Conservation (phyloP, 2,888 invertebrate genomes). For the Cephus runcator region DNA sequence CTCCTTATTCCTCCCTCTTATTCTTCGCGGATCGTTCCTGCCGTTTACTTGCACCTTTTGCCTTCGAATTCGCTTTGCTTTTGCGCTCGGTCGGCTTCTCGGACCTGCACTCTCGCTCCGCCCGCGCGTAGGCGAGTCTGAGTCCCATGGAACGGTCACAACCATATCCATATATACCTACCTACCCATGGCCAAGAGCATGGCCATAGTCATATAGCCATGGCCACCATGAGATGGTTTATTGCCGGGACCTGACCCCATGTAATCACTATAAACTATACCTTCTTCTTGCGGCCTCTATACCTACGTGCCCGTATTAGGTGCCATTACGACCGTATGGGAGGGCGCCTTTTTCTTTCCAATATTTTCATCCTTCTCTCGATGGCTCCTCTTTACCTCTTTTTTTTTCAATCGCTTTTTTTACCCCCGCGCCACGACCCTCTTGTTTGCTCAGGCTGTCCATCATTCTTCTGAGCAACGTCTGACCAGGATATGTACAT, state of each 20-base stretch:
- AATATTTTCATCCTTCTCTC: slow-evolving; percentile 19
- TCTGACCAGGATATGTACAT: neutral
- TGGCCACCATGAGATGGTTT: slow-evolving; percentile 63
- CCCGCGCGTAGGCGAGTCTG: slow-evolving; percentile 58
- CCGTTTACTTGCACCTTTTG: slow-evolving; percentile 51
- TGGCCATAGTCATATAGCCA: slow-evolving; percentile 44
- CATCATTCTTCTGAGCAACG: neutral
- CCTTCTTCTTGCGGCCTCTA: slow-evolving; percentile 50
- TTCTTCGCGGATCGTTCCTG: slow-evolving; percentile 36
- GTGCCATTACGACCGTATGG: slow-evolving; percentile 54
- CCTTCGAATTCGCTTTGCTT: slow-evolving; percentile 59
- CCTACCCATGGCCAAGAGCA: neutral
- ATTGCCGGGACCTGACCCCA: slow-evolving; percentile 64
- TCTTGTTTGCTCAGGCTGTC: slow-evolving; percentile 7
- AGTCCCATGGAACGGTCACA: slow-evolving; percentile 36
- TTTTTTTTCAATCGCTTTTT: neutral
- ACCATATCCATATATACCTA: slow-evolving; percentile 12
- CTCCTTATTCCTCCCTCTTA: slow-evolving; percentile 33
- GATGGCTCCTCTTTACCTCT: slow-evolving; percentile 14
- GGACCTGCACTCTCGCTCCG: slow-evolving; percentile 38
- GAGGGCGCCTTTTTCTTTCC: slow-evolving; percentile 37
- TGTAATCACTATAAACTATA: slow-evolving; percentile 66
- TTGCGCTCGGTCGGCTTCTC: slow-evolving; percentile 29
- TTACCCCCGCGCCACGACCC: neutral
- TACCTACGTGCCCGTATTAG: slow-evolving; percentile 60